phyloP scores from a whole-genome alignment of 2,797 vertebrate species.

The Botia kubotai region DNA sequence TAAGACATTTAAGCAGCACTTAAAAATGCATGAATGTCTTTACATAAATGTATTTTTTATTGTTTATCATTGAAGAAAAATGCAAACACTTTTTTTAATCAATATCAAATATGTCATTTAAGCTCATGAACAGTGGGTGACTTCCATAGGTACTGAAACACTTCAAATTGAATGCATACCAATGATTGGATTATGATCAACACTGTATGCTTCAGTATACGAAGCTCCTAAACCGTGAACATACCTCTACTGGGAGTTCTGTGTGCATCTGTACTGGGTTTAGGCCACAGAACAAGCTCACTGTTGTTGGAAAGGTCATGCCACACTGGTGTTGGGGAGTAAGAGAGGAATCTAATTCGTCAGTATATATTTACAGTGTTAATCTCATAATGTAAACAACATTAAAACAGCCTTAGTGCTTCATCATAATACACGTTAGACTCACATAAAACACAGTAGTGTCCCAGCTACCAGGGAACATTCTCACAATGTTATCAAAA shows the following conservation, averaged over 20 bases:
- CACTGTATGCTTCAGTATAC: not conserved
- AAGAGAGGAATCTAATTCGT: not conserved
- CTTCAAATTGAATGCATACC: not conserved
- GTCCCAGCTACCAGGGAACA: no score
- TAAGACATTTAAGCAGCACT: not conserved
- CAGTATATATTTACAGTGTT: not conserved
- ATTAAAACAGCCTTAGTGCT: not conserved
- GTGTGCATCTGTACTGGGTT: conserved; percentile 26
- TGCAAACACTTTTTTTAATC: no score
- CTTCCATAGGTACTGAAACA: not conserved
- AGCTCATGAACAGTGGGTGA: no score
- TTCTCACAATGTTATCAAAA: no score
- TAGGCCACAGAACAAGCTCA: conserved; percentile 22
- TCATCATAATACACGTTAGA: not conserved
- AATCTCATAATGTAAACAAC: not conserved
- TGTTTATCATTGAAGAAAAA: no score
- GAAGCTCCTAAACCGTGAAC: not conserved
- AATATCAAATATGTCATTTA: not conserved
- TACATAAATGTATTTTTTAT: not conserved
- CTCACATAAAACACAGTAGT: no score
- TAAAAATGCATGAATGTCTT: not conserved
- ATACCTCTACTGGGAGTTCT: conserved; percentile 18
- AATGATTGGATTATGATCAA: no score
- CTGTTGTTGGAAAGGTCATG: conserved; percentile 39
- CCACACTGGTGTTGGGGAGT: conserved; percentile 1